Conservation (phyloP, 1,140 invertebrate species). For the Bombus consobrinus region DNA sequence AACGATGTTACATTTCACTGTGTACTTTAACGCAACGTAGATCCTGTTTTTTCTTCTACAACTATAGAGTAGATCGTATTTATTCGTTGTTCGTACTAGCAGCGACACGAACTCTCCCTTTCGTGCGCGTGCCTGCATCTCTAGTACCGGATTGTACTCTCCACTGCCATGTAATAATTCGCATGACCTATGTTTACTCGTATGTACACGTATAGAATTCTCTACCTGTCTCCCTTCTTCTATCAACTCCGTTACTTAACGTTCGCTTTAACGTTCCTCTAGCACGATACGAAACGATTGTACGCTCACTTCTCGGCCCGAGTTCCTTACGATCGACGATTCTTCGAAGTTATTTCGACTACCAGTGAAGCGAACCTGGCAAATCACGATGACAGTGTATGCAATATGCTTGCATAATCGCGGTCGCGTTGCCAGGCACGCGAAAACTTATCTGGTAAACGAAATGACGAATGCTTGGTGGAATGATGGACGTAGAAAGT, state of each 20-base stretch:
- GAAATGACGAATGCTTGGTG: conserved; percentile 44
- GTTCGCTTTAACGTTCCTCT: conserved; percentile 8
- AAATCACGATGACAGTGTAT: background rate
- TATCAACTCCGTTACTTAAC: background rate
- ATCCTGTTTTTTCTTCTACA: no score
- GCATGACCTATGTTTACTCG: conserved; percentile 22
- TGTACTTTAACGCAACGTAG: no score
- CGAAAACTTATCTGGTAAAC: conserved; percentile 41
- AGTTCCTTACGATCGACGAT: conserved; percentile 3
- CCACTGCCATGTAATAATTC: background rate
- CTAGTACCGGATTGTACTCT: background rate
- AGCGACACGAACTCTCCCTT: background rate
- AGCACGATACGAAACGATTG: conserved; percentile 25
- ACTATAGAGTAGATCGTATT: background rate
- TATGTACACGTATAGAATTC: background rate
- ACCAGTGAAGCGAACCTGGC: conserved; percentile 35
- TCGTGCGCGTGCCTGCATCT: background rate
- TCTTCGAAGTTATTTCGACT: conserved; percentile 39
- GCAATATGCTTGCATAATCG: background rate
- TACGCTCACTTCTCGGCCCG: conserved; percentile 5
- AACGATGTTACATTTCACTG: background rate
- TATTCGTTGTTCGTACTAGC: background rate
- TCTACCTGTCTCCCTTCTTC: background rate
- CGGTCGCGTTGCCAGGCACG: conserved; percentile 11
- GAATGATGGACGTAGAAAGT: conserved; percentile 34